Base-by-base conservation (phyloP, 1,140 invertebrate genomes). In the Sycophila sp. region DNA sequence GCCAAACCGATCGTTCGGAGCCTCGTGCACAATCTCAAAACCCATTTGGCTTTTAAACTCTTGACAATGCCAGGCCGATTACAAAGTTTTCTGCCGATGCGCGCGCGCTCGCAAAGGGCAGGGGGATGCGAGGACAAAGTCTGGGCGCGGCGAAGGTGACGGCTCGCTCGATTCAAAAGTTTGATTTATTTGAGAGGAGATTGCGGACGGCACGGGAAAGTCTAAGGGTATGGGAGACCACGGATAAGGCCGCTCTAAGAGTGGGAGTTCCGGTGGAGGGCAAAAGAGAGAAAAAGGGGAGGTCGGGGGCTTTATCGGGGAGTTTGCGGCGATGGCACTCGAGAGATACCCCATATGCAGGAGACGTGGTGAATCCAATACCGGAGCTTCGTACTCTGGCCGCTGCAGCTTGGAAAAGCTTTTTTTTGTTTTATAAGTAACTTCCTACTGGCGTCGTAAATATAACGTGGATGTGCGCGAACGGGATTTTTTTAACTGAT, bases 171-270 rank as follows among this genome's bases (percentile, higher is more conserved):
- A 84, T 84, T 85, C 78, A 81, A 84, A 85, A 85, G 84, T 86
- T 84, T 85, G 84, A 86, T 86, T 84, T 84, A 85, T 85, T 86
- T 86, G 81, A 81, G 80, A 79, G 80, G 73, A 85, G 81, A 85
- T 85, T 86, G 78, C 77, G 77, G 71, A 72, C 72, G 80, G 77
- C 78, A 80, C 71, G 59, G 76, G 68, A 71, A 72, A 71, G 75
- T 67, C 63, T 59, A 64, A 36, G 69, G 32, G 65, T 26, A n/a
- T n/a, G n/a, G n/a, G n/a, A 67, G 60, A 77, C 67, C 34, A 34
- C 63, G 55, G 49, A 64, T 67, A 68, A 72, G 73, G 73, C 66
- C 73, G 76, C 67, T 51, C 67, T 49, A 72, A 65, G 45, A 62
- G 15, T n/a, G 47, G 28, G 30, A n/a, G 51, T 17, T 26, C 11